Evolutionary conservation across 2,113 vertebrate genomes (phyloP).

Genomic region (Penelope pileata): DNA sequence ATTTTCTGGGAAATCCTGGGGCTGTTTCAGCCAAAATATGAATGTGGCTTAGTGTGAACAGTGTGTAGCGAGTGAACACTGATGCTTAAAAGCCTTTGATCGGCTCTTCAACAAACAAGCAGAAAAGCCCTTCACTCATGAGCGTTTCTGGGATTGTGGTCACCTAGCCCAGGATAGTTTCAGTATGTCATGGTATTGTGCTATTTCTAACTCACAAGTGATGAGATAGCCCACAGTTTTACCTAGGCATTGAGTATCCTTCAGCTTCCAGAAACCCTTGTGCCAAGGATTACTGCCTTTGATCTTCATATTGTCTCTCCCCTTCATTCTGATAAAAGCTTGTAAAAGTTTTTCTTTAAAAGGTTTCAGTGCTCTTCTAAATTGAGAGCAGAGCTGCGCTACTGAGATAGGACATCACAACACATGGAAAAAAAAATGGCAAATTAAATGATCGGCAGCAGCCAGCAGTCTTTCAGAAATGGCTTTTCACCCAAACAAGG

Average conservation of each 20-base stretch:
- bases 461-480: not conserved
- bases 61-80: not conserved
- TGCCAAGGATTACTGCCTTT: not conserved
- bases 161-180: not conserved
- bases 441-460: not conserved
- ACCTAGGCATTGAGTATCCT: not conserved
- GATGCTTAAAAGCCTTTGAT: not conserved
- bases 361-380: not conserved
- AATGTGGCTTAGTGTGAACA: accelerated
- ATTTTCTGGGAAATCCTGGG: not conserved
- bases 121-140: not conserved
- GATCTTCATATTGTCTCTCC: not conserved
- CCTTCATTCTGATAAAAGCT: not conserved
- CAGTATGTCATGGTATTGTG: accelerated
- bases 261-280: not conserved
- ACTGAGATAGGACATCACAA: not conserved
- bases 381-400: not conserved
- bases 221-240: not conserved
- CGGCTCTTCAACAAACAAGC: not conserved
- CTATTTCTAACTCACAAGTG: not conserved
- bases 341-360: not conserved
- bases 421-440: not conserved
- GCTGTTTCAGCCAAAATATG: not conserved
- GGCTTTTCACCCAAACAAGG: not conserved
- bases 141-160: not conserved